phyloP scores from a whole-genome alignment of 2,888 invertebrate species.

The Acanthosepion esculentum region DNA sequence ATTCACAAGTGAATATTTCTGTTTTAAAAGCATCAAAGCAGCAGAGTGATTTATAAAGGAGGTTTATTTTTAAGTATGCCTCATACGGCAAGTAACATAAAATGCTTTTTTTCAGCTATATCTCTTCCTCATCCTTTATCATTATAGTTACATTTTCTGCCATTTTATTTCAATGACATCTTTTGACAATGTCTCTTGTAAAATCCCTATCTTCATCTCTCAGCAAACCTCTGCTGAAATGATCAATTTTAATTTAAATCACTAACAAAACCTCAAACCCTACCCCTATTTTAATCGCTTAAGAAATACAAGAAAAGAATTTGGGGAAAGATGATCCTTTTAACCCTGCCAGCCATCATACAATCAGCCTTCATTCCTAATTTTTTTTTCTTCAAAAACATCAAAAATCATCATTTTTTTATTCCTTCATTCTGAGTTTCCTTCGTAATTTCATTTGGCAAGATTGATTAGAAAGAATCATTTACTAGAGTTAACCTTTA shows the following conservation, averaged over 20 bases:
- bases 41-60: not conserved
- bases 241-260: not conserved
- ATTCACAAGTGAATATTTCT: no score
- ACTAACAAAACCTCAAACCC: not conserved
- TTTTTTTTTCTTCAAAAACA: not conserved
- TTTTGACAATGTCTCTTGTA: no score
- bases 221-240: not conserved
- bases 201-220: not conserved
- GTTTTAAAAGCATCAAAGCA: no score
- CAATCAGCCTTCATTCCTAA: not conserved
- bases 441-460: not conserved
- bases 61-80: not conserved
- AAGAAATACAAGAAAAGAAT: not conserved
- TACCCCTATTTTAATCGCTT: not conserved
- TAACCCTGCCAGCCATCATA: not conserved
- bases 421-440: not conserved
- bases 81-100: no score
- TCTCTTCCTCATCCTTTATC: not conserved
- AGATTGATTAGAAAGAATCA: not conserved
- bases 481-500: not conserved
- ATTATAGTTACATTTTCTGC: not conserved
- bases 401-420: not conserved
- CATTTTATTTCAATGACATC: no score
- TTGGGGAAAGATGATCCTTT: not conserved
- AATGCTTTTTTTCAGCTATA: not conserved